phyloP scores from a whole-genome alignment of 2,888 invertebrate genomes.

The Andrena fulva region DNA sequence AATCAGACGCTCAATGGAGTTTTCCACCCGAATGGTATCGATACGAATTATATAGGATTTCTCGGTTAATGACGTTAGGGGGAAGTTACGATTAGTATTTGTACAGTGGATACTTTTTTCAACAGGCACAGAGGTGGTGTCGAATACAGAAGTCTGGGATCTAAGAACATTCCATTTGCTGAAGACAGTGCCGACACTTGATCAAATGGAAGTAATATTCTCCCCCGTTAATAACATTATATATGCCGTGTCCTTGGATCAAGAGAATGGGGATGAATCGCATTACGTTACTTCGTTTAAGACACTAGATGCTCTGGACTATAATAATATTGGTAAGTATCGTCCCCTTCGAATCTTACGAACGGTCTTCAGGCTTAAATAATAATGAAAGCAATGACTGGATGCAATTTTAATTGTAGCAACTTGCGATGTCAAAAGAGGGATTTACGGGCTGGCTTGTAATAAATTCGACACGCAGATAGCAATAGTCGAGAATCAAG shows the following conservation, averaged over 20 bases:
- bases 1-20: slow-evolving; percentile 97
- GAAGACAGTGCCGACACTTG: slow-evolving; percentile 96
- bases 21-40: slow-evolving; percentile 95
- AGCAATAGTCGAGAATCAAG: slow-evolving; percentile 95
- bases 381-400: not conserved
- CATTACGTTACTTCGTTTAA: slow-evolving; percentile 97
- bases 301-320: slow-evolving; percentile 97
- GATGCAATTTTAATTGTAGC: slow-evolving; percentile 86
- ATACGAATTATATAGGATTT: slow-evolving; percentile 5
- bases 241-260: slow-evolving; percentile 93
- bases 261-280: slow-evolving; percentile 90
- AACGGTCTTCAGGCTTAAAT: slow-evolving; percentile 3
- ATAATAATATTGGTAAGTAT: slow-evolving; percentile 93
- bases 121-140: slow-evolving; percentile 95
- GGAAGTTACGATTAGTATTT: not conserved
- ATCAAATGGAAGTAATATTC: slow-evolving; percentile 96
- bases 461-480: slow-evolving; percentile 94
- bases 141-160: slow-evolving; percentile 99
- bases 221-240: slow-evolving; percentile 94
- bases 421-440: slow-evolving; percentile 96
- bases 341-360: not conserved
- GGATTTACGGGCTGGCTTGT: slow-evolving; percentile 94
- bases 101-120: not conserved
- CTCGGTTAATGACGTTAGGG: not conserved
- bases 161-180: slow-evolving; percentile 96